Evolutionary conservation across 2,888 invertebrate genomes (phyloP).

Genomic region (Eupithecia insigniata): DNA sequence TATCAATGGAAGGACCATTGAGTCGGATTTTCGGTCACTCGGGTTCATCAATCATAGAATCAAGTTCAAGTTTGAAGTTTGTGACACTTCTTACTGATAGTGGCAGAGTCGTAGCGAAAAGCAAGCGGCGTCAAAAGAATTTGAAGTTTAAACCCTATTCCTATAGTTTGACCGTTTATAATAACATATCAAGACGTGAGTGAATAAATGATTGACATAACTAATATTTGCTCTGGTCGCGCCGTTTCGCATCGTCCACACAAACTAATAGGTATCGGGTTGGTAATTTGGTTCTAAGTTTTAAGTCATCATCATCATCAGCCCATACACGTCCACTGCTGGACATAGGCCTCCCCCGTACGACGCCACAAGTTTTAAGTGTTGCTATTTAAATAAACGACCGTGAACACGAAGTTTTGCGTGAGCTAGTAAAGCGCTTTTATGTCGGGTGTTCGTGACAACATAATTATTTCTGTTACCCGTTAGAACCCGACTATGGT

Average conservation of each 20-base stretch:
- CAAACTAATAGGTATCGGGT: background rate
- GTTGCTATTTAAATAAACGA: slow-evolving; percentile 9
- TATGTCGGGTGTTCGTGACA: slow-evolving; percentile 5
- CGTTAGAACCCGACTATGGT: background rate
- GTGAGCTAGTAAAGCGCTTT: slow-evolving; percentile 9
- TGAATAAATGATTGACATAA: slow-evolving; percentile 8
- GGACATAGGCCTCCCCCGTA: too few species aligned
- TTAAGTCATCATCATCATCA: too few species aligned
- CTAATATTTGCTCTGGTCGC: background rate
- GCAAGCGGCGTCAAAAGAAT: background rate
- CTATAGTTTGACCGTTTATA: background rate
- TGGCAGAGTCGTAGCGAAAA: too few species aligned
- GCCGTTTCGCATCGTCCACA: background rate
- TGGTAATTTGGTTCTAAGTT: slow-evolving; percentile 6
- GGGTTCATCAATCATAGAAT: too few species aligned
- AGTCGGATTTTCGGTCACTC: background rate
- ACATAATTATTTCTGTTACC: background rate
- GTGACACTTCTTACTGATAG: too few species aligned
- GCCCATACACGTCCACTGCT: too few species aligned
- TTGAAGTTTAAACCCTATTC: background rate
- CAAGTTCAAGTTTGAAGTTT: too few species aligned
- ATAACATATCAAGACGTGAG: background rate
- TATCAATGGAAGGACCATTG: background rate
- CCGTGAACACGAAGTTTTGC: slow-evolving; percentile 13
- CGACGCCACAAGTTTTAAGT: too few species aligned